phyloP scores from a whole-genome alignment of 2,797 vertebrate species.

The Pangasius macronema region DNA sequence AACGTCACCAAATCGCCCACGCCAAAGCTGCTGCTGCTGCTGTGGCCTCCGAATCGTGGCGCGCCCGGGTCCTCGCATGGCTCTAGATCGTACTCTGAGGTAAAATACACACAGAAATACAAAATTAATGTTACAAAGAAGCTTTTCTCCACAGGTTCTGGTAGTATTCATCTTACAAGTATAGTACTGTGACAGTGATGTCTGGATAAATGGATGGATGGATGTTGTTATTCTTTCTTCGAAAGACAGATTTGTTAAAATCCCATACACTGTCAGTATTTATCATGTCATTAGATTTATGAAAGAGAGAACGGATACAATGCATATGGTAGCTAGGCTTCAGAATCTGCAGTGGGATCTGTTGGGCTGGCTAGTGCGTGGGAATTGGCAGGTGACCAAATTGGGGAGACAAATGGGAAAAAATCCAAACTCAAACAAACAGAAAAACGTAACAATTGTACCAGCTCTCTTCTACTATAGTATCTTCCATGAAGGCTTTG shows the following conservation, averaged over 20 bases:
- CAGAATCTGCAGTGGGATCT: background rate
- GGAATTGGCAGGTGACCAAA: background rate
- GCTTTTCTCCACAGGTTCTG: too few species aligned
- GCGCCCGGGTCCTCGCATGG: slow-evolving; percentile 91
- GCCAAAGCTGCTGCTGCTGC: slow-evolving; percentile 84
- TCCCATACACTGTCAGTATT: too few species aligned
- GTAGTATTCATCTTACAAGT: background rate
- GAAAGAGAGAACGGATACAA: too few species aligned
- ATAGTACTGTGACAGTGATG: background rate
- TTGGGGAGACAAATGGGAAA: background rate
- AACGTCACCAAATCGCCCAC: slow-evolving; percentile 89
- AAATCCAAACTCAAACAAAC: background rate
- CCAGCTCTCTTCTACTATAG: background rate
- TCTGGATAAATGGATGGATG: background rate
- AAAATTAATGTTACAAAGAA: too few species aligned
- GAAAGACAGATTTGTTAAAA: too few species aligned
- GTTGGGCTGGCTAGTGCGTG: background rate
- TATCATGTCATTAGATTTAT: too few species aligned
- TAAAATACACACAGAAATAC: slow-evolving; percentile 32
- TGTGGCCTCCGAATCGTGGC: slow-evolving; percentile 85
- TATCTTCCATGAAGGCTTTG: background rate
- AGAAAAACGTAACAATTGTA: background rate
- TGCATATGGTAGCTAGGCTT: background rate
- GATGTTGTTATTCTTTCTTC: too few species aligned
- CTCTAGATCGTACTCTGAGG: slow-evolving; percentile 92